These are phyloP conservation scores for Drosophila pandora DNA, from an alignment of 1,140 invertebrate genomes.

Conservation along the genomic window DNA sequence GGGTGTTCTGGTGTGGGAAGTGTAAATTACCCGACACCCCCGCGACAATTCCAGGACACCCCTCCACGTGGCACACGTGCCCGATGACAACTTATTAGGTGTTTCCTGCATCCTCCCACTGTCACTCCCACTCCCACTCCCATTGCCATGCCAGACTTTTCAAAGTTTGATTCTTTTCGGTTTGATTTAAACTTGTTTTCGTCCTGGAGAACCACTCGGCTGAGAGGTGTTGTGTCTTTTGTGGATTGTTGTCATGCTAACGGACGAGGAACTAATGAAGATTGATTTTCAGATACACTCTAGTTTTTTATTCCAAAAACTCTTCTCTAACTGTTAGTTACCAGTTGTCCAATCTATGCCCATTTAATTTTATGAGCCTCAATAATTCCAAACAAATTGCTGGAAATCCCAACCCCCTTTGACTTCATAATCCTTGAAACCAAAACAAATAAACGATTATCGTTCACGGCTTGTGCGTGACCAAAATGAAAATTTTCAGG, in stretches of 20 bases:
- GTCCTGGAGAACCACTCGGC: not conserved
- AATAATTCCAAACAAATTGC: constrained; percentile 14
- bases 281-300: constrained; percentile 1
- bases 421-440: constrained; percentile 50
- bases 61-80: constrained; percentile 60
- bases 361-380: not conserved
- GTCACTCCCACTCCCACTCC: not conserved
- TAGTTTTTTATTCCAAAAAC: not conserved
- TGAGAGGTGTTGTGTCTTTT: constrained; percentile 36
- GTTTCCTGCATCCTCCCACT: constrained; percentile 27
- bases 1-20: constrained; percentile 45
- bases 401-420: constrained; percentile 29
- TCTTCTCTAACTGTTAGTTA: no score
- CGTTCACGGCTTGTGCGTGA: constrained; percentile 23
- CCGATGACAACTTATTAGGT: constrained; percentile 55
- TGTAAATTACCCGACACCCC: constrained; percentile 73
- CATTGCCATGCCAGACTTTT: constrained; percentile 9
- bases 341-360: not conserved
- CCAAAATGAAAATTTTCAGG: constrained; percentile 11
- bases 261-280: constrained; percentile 15
- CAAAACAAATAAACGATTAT: constrained; percentile 73
- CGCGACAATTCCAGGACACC: constrained; percentile 11
- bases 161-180: constrained; percentile 34
- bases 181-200: constrained; percentile 40
- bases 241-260: constrained; percentile 42